Conservation (phyloP, 2,113 vertebrate species). For the Salvelinus fontinalis region DNA sequence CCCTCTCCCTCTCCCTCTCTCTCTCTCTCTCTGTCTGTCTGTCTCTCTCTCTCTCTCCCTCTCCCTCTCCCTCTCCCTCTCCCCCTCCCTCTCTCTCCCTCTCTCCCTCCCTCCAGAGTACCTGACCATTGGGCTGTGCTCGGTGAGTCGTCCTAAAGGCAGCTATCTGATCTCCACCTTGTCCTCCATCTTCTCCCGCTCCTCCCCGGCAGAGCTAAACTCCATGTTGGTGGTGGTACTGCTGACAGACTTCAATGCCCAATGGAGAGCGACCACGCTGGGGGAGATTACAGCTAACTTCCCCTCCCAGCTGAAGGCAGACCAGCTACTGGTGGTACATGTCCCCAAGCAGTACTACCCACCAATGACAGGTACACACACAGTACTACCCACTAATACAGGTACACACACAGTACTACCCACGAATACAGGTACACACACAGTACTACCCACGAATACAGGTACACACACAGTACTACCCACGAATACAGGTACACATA, state of each 20-base stretch:
- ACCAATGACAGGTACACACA: conserved; percentile 15
- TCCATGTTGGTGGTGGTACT: conserved; percentile 84
- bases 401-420: background rate
- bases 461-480: background rate
- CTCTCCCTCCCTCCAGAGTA: conserved; percentile 69
- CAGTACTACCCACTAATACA: background rate
- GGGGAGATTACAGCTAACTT: conserved; percentile 62
- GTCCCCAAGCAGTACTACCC: conserved; percentile 65
- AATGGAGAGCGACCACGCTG: conserved; percentile 62
- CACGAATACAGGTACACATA: background rate
- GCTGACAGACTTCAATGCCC: conserved; percentile 71
- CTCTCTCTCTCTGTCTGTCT: no score
- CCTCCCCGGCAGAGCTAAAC: conserved; percentile 71
- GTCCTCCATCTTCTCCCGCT: conserved; percentile 79
- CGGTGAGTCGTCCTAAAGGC: conserved; percentile 58
- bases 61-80: background rate
- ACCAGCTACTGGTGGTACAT: conserved; percentile 77
- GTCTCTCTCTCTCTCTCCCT: background rate
- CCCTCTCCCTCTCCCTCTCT: no score
- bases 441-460: background rate
- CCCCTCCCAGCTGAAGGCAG: conserved; percentile 58
- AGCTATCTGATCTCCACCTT: conserved; percentile 79
- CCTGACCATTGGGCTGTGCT: conserved; percentile 78
- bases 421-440: background rate
- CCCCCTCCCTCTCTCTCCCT: background rate